phyloP scores from a whole-genome alignment of 2,113 vertebrate genomes.

The Oncorhynchus nerka region DNA sequence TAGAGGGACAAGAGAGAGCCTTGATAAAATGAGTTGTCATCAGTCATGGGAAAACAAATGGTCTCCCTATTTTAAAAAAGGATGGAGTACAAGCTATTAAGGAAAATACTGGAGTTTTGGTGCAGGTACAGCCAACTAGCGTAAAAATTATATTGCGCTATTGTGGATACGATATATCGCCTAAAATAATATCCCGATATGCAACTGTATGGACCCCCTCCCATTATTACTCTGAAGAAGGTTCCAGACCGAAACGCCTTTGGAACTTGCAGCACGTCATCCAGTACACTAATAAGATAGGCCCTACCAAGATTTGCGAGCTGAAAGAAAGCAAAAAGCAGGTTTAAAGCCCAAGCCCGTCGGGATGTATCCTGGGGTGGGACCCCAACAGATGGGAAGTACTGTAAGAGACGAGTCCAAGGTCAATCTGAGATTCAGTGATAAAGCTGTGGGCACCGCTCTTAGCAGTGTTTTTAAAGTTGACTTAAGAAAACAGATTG shows the following conservation, averaged over 20 bases:
- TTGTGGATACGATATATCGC: too few relatives aligned
- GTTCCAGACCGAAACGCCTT: background rate
- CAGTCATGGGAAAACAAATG: too few relatives aligned
- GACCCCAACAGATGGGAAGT: constrained; percentile 76
- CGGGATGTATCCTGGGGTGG: constrained; percentile 66
- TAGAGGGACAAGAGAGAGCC: too few relatives aligned
- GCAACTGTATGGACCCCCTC: constrained; percentile 64
- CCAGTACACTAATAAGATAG: constrained; percentile 48
- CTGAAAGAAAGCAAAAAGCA: constrained; percentile 49
- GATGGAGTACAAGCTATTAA: too few relatives aligned
- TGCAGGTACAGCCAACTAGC: too few relatives aligned
- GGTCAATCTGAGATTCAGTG: constrained; percentile 67
- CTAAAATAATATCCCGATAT: too few relatives aligned
- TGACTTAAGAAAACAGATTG: constrained; percentile 80
- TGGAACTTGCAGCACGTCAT: constrained; percentile 17
- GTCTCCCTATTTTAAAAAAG: too few relatives aligned
- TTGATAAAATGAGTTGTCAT: too few relatives aligned
- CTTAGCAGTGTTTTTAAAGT: constrained; percentile 77
- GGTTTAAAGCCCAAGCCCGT: constrained; percentile 71
- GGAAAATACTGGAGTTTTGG: too few relatives aligned
- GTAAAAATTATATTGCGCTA: too few relatives aligned
- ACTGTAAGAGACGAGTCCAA: constrained; percentile 63
- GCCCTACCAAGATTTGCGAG: constrained; percentile 19
- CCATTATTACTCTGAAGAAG: background rate
- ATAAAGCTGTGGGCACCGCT: constrained; percentile 75